Percentiles rank a stretch among this genome's conserved stretches.
These are phyloP conservation scores for Sebastes itinus DNA, from an alignment of 2,797 vertebrate species.

Conservation along the genomic window DNA sequence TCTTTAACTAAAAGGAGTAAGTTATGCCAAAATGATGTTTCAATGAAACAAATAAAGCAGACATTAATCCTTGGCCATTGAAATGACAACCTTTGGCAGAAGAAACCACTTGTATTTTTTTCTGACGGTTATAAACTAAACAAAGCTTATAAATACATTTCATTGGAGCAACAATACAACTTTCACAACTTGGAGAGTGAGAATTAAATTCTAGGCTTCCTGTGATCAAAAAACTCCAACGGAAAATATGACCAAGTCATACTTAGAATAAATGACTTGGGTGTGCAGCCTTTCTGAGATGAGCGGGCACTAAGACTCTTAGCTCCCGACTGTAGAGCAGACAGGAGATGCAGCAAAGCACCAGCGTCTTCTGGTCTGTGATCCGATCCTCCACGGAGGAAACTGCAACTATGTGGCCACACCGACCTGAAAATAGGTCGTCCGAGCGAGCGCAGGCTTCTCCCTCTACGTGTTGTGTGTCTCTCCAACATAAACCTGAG, in stretches of 20 bases:
- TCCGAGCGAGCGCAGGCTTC: background rate
- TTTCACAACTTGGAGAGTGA: conserved; percentile 30
- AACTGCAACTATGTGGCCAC: conserved; percentile 29
- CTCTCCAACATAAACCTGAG: conserved; percentile 61
- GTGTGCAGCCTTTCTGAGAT: conserved; percentile 52
- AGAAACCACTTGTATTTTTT: conserved; percentile 36
- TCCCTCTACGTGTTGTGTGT: conserved; percentile 32
- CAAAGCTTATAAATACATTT: conserved; percentile 59
- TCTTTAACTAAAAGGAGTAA: conserved; percentile 52
- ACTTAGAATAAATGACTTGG: conserved; percentile 39
- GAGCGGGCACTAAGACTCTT: conserved; percentile 39
- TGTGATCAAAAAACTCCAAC: conserved; percentile 52
- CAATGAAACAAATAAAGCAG: conserved; percentile 57
- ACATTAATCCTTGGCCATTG: conserved; percentile 70
- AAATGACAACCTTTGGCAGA: conserved; percentile 71
- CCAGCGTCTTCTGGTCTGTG: conserved; percentile 25
- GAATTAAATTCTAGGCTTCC: conserved; percentile 38
- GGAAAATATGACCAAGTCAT: conserved; percentile 37
- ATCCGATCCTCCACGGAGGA: conserved; percentile 46
- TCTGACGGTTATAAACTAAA: conserved; percentile 53
- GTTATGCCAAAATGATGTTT: conserved; percentile 49
- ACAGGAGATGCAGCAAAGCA: conserved; percentile 45
- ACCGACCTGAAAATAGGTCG: conserved; percentile 66
- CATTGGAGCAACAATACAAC: conserved; percentile 37
- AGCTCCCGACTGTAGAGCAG: conserved; percentile 42